phyloP scores from a whole-genome alignment of 2,113 vertebrate species.

The Notothenia coriiceps region DNA sequence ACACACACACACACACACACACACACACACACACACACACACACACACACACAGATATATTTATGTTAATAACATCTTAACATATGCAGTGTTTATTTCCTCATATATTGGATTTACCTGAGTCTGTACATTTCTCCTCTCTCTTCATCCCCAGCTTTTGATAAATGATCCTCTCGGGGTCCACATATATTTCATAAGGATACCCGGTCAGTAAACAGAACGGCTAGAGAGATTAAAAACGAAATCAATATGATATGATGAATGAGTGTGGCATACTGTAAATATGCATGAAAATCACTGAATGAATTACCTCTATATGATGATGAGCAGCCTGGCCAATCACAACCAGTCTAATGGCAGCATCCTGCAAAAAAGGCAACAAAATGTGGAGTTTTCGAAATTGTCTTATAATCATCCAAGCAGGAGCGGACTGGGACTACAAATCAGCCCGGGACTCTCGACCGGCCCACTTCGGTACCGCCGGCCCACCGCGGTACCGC shows the following conservation, averaged over 20 bases:
- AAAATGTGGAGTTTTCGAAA: not conserved
- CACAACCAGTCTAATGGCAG: constrained; percentile 89
- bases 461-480: no score
- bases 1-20: no score
- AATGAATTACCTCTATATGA: constrained; percentile 90
- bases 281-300: not conserved
- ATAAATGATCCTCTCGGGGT: constrained; percentile 91
- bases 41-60: not conserved
- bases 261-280: not conserved
- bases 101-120: constrained; percentile 78
- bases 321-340: constrained; percentile 92
- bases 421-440: no score
- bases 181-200: constrained; percentile 93
- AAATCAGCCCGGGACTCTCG: no score
- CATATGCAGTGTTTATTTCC: not conserved
- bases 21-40: no score
- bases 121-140: constrained; percentile 85
- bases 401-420: no score
- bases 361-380: constrained; percentile 82
- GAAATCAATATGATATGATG: not conserved
- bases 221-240: constrained; percentile 74
- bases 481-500: no score
- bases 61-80: not conserved
- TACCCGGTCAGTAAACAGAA: constrained; percentile 93
- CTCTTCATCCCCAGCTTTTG: constrained; percentile 91